Conservation (phyloP, 1,140 invertebrate genomes). For the Atta texana region DNA sequence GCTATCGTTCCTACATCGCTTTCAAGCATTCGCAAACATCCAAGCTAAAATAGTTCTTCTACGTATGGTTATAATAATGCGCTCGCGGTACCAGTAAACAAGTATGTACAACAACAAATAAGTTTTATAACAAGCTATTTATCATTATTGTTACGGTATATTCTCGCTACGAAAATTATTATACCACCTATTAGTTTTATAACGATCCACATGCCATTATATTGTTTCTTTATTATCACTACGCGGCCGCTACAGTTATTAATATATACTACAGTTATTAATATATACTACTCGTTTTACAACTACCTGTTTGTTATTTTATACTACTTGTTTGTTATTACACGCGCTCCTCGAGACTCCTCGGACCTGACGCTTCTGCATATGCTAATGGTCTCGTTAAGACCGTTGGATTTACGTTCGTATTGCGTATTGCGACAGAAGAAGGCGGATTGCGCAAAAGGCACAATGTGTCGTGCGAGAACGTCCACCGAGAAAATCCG, state of each 20-base stretch:
- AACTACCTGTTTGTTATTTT: slow-evolving; percentile 27
- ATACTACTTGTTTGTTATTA: slow-evolving; percentile 27
- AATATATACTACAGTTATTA: slow-evolving; percentile 28
- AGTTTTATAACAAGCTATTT: slow-evolving; percentile 32
- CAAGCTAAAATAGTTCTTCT: background rate
- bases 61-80: slow-evolving; percentile 7
- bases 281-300: slow-evolving; percentile 21
- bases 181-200: background rate
- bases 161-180: slow-evolving; percentile 12
- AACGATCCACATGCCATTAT: background rate
- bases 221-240: background rate
- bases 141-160: slow-evolving; percentile 5
- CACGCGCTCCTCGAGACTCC: background rate
- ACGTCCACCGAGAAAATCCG: slow-evolving; percentile 17
- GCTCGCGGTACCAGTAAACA: background rate
- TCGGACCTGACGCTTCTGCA: slow-evolving; percentile 4
- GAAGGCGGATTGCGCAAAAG: slow-evolving; percentile 33
- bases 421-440: slow-evolving; percentile 14
- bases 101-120: slow-evolving; percentile 1
- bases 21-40: background rate
- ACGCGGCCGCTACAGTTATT: slow-evolving; percentile 15
- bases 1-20: background rate
- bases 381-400: slow-evolving; percentile 64
- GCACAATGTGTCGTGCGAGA: slow-evolving; percentile 19
- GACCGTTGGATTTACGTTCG: slow-evolving; percentile 34